Evolutionary conservation across 2,113 vertebrate genomes (phyloP), one percentile per base, ranked within the genome.

Genomic region (Haemorhous mexicanus): DNA sequence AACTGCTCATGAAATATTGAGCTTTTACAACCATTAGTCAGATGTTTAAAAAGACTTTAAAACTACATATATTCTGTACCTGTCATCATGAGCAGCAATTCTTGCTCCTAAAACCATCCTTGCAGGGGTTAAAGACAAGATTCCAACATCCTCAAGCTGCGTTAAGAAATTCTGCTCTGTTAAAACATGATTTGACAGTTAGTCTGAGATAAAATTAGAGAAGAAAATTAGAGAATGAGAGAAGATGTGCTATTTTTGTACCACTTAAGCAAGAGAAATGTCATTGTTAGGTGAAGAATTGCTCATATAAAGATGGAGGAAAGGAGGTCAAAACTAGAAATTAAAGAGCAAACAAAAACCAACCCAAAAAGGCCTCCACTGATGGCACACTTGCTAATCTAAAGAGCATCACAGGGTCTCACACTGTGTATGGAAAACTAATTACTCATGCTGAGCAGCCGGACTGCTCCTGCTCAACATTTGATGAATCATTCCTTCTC

Each of bases 81-180:
- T 99, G 98, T 99, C 99, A 27, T 99, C 99, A 43, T 99, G 99
- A 63, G 99, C 98, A n/a, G 98, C 98, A 94, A 99, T 99, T 97
- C 99, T 98, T 96, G 98, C 98, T 90, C 99, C 99, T 94, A 99
- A 98, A 87, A 99, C 99, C 96, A 99, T 98, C 96, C 99, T 98
- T 75, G 99, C 99, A 39, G 99, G 99, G 18, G 99, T 99, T 97
- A 99, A 98, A 69, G 99, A 99, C 76, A 99, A 97, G 95, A 99
- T 98, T 92, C 99, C 98, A 93, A 99, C 98, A 93, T 99, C 99
- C 92, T 99, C 98, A 6, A 99, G 98, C 96, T 99, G 98, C 77
- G 98, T 99, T 93, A 99, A 97, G 96, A 99, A 99, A 96, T 99
- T 98, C 97, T 99, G 99, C 76, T 99, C 99, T 99, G 97, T 96